Base-by-base conservation (phyloP, 2,113 vertebrate species). In the Grammomys dolichurus region DNA sequence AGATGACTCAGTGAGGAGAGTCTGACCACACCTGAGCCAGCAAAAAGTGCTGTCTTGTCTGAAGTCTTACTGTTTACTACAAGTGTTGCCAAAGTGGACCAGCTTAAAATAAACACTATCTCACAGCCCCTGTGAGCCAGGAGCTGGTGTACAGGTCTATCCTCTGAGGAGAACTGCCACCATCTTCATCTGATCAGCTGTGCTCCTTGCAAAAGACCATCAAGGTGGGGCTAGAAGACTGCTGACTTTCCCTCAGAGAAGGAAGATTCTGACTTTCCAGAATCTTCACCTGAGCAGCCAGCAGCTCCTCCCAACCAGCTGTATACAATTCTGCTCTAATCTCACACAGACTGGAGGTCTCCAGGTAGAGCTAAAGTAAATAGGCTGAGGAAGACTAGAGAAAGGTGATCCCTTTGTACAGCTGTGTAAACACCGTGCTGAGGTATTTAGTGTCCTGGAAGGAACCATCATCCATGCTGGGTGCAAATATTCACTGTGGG, bases 51-150 rank as follows among this genome's bases (percentile, higher is more conserved):
- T 2, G 28, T 58, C 63, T 48, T 24, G 8, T 36, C 82, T 65
- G 31, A 1, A 85, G 4, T 48, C 72, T 85, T 85, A 20, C 77
- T 82, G 67, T 14, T 95, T 73, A 95, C 73, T 40, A 11, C 40
- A 26, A n/a, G 33, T 17, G 5, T 48, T 82, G 16, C 20, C 81
- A n/a, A 70, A 93, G 81, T 7, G 14, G 36, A 77, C 33, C 36
- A 54, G 17, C 60, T 87, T 82, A 91, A 90, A 81, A 93, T 87
- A 93, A 87, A 65, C 65, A 93, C 67, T 8, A 60, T 75, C 67
- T 95, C 81, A n/a, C 16, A 7, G 58, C 2, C 24, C 72, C 63
- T 8, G 3, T 2, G 31, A 58, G 26, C 58, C 80, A 73, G 75
- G 73, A 77, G 73, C 48, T 84, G 81, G 81, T 60, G 36, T 10